Percentiles rank a stretch among this genome's conserved stretches.
These are phyloP conservation scores for Caenorhabditis sulstoni DNA, from an alignment of 2,888 invertebrate species.

Conservation along the genomic window DNA sequence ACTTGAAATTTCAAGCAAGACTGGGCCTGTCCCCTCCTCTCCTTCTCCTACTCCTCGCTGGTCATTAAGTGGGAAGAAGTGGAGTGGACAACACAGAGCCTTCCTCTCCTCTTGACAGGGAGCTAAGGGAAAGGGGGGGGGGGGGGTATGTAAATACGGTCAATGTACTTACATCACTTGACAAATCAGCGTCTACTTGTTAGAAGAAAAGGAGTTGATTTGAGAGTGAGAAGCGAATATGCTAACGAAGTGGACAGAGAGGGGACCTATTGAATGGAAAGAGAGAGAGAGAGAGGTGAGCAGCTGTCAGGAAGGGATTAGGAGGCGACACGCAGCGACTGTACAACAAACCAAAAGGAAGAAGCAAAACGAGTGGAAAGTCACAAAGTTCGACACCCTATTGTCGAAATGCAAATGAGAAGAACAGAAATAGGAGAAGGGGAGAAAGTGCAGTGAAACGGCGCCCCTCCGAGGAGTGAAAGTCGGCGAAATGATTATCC, in stretches of 20 bases:
- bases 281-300: background rate
- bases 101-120: conserved; percentile 20
- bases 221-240: conserved; percentile 8
- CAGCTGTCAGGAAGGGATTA: conserved; percentile 19
- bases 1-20: too few relatives aligned
- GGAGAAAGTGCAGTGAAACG: conserved; percentile 25
- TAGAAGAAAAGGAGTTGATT: background rate
- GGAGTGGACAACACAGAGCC: conserved; percentile 41
- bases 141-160: conserved; percentile 45
- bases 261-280: background rate
- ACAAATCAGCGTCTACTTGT: conserved; percentile 54
- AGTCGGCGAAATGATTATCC: conserved; percentile 53
- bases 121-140: conserved; percentile 13
- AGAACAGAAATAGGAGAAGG: background rate
- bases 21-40: too few relatives aligned
- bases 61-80: conserved; percentile 51
- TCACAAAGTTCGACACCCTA: too few relatives aligned
- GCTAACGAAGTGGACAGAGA: conserved; percentile 40
- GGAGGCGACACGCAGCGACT: background rate
- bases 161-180: conserved; percentile 54
- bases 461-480: conserved; percentile 7
- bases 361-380: background rate
- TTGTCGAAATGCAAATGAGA: conserved; percentile 34
- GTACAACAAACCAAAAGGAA: background rate
- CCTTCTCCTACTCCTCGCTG: conserved; percentile 3